Conservation (phyloP, 2,888 invertebrate genomes). For the Candidula unifasciata region DNA sequence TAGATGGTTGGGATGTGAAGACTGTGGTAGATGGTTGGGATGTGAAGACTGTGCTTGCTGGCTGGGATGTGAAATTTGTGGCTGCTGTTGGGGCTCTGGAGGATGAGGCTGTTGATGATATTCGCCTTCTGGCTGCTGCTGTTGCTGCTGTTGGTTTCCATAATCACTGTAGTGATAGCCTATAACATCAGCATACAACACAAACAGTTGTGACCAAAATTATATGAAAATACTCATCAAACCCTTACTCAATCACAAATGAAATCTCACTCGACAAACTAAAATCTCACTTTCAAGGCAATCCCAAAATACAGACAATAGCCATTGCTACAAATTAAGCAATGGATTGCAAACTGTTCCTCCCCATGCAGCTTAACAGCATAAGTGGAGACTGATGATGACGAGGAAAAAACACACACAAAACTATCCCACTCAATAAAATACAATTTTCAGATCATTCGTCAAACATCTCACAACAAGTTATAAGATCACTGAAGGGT, state of each 20-base stretch:
- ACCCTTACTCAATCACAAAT: background rate
- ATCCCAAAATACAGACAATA: no score
- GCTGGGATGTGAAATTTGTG: background rate
- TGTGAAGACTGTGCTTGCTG: constrained; percentile 17
- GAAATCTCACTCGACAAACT: no score
- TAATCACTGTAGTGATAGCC: constrained; percentile 32
- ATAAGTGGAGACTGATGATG: no score
- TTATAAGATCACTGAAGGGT: no score
- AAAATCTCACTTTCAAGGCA: no score
- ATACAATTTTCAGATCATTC: no score
- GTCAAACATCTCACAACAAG: no score
- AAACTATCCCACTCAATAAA: no score
- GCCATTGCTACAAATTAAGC: no score
- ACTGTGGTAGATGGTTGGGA: background rate
- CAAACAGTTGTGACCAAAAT: background rate
- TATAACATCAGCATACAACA: background rate
- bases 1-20: background rate
- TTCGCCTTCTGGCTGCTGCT: background rate
- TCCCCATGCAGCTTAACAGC: no score
- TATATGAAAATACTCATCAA: background rate
- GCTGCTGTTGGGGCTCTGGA: background rate
- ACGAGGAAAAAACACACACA: no score
- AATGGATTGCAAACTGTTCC: no score
- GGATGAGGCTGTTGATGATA: background rate
- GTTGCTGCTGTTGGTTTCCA: constrained; percentile 40